Evolutionary conservation across 1,140 invertebrate genomes (phyloP).

Genomic region (Drosophila seguyi): DNA sequence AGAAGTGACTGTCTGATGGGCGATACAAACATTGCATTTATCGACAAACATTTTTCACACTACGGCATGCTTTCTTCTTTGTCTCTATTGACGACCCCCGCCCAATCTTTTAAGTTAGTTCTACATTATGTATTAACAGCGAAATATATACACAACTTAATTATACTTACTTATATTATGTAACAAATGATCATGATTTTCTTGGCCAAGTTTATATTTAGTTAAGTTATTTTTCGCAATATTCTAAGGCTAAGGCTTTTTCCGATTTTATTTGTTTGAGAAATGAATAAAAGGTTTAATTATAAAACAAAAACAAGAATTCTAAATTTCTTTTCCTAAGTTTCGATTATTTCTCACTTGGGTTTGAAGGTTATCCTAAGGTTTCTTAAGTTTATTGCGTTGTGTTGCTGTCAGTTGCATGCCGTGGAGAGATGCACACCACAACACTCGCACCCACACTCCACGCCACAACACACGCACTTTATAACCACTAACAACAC

Average conservation of each 20-base stretch:
- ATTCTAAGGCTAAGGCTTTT: slow-evolving; percentile 28
- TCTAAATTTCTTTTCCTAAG: slow-evolving; percentile 68
- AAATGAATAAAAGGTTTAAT: slow-evolving; percentile 78
- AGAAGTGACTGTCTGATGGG: neutral
- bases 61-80: slow-evolving; percentile 29
- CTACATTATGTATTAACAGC: slow-evolving; percentile 19
- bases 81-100: slow-evolving; percentile 1
- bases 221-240: slow-evolving; percentile 54
- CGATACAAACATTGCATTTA: slow-evolving; percentile 8
- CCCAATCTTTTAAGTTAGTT: slow-evolving; percentile 35
- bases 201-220: slow-evolving; percentile 46
- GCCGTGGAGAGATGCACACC: slow-evolving; percentile 14
- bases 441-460: slow-evolving; percentile 2
- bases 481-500: slow-evolving; percentile 37
- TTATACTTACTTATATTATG: slow-evolving; percentile 43
- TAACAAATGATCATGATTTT: slow-evolving; percentile 26
- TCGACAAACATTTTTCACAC: slow-evolving; percentile 3
- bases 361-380: slow-evolving; percentile 18
- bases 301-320: slow-evolving; percentile 53
- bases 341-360: slow-evolving; percentile 26
- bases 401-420: slow-evolving; percentile 52
- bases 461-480: slow-evolving; percentile 25
- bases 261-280: slow-evolving; percentile 77
- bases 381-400: slow-evolving; percentile 35
- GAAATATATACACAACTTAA: slow-evolving; percentile 18